Conservation (phyloP, 2,888 invertebrate genomes). For the Carabus problematicus region DNA sequence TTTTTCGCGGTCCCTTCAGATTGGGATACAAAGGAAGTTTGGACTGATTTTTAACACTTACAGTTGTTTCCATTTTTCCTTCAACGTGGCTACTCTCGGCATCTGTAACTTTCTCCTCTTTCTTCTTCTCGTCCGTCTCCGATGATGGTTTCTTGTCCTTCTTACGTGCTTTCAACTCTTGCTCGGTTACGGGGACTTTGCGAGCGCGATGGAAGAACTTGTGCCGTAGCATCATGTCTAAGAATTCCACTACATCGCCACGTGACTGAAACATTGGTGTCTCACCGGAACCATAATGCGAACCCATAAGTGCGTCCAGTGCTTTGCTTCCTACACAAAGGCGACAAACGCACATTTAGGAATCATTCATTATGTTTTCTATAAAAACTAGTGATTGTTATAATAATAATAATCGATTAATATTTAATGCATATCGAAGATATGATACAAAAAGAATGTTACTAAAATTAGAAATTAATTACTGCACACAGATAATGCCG, state of each 20-base stretch:
- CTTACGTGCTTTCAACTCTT: constrained; percentile 68
- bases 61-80: constrained; percentile 58
- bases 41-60: constrained; percentile 28
- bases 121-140: constrained; percentile 61
- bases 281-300: constrained; percentile 84
- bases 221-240: constrained; percentile 86
- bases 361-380: too few relatives aligned
- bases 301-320: constrained; percentile 88
- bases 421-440: constrained; percentile 10
- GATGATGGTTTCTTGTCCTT: constrained; percentile 61
- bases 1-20: too few relatives aligned
- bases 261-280: constrained; percentile 82
- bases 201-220: constrained; percentile 96
- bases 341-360: too few relatives aligned
- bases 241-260: constrained; percentile 78
- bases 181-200: constrained; percentile 80
- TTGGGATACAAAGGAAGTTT: too few relatives aligned
- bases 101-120: constrained; percentile 60
- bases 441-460: not conserved
- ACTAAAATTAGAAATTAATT: not conserved
- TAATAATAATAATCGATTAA: not conserved
- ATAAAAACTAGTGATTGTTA: constrained; percentile 1
- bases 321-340: constrained; percentile 75
- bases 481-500: not conserved
- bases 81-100: constrained; percentile 65